Base-by-base conservation (phyloP, 37 sponge, comb jelly and placozoan genomes). In the Chondrilla cf. caribensis region DNA sequence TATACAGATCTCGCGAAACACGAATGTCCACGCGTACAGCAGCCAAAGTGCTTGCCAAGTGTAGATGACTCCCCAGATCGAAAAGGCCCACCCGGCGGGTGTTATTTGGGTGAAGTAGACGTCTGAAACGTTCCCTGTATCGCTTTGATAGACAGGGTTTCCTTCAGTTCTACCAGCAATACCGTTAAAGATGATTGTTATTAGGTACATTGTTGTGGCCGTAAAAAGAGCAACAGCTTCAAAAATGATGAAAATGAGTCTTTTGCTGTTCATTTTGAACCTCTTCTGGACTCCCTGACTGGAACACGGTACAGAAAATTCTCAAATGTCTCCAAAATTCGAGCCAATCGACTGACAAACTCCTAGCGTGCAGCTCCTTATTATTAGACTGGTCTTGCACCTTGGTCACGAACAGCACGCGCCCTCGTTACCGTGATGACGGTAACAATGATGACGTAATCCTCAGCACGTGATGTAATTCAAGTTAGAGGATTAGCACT, bases 51-150 rank as follows among this genome's bases (percentile, higher is more conserved):
- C 81, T 70, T 89, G 89, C 84, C 84, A 89, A 2, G 85, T 76
- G 77, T 84, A 89, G 38, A 89, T 84, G 42, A 89, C 54, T 25
- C 89, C 89, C 89, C 89, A 89, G 14, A 89, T 84, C 19, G 85
- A 80, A 57, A 89, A 89, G 28, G 89, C 77, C 82, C 81, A 89
- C 0, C 89, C 89, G 0, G 77, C 81, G 0, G 89, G 89, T 1
- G 84, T 89, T 3, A 89, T 60, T 25, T 89, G 67, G 36, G 42
- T 18, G 57, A 28, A 81, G 57, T n/a, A 81, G n/a, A 44, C 51
- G 51, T 82, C 79, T 31, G 83, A 82, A 2, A 87, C 44, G 24
- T 77, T 39, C 17, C 33, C 58, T 7, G 78, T 86, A 0, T 3
- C 2, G 18, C 57, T 76, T 42, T 72, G 39, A 38, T 81, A 86